Evolutionary conservation across 1,140 invertebrate genomes (phyloP), one percentile per base, ranked within the genome.

Genomic region (Centruroides sculpturatus): DNA sequence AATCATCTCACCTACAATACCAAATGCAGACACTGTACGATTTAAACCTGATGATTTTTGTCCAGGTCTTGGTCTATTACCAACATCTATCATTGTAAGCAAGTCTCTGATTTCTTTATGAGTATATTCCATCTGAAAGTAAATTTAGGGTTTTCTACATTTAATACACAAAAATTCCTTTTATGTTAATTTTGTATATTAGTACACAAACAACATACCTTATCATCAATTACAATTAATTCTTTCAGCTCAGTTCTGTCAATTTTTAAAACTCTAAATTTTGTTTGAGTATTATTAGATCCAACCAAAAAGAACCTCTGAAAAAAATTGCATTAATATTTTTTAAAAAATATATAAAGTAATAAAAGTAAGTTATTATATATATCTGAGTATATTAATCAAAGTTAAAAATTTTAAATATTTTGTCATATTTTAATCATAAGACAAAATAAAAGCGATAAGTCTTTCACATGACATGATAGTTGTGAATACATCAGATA

Each of bases 191-290:
- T 23, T 23, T 41, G 8, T 41, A 41, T 41, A 6, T 41, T 41
- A 41, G 41, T 6, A 41, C 5, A 41, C 8, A 23, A 23, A 41
- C 8, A 41, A 41, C 41, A 47, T 58, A 78, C 74, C 66, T 91
- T 90, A 73, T 97, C 92, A 78, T 97, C 92, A 55, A 87, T 80
- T 34, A 97, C 78, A 60, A 81, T 75, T 13, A 98, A 74, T 48
- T 92, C 85, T 71, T 80, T 81, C 1, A 87, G 80, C 70, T 93
- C 89, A 63, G 85, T 87, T 62, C 94, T 78, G 72, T 97, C 92
- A 67, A 98, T 93, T 77, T 93, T 93, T 12, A 98, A 76, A 1
- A 98, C 84, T 67, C 92, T 78, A 72, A 95, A 98, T 64, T 86
- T 81, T 3, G 85, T 92, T 75, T 94, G 83, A 4, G 87, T 87